These are phyloP conservation scores for Setophaga coronata DNA, from an alignment of 2,113 vertebrate genomes.

Conservation along the genomic window DNA sequence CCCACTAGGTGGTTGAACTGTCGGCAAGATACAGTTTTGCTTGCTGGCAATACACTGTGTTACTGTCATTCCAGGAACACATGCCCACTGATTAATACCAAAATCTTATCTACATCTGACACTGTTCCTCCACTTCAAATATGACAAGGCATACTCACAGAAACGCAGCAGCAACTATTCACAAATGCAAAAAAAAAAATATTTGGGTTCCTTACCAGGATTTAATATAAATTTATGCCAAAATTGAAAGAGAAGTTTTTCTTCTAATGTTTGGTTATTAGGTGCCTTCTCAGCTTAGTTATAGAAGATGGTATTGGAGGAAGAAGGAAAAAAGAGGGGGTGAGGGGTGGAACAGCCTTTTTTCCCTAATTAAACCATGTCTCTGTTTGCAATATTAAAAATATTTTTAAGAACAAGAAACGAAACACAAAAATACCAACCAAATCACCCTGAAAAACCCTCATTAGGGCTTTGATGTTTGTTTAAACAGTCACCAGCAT, in stretches of 20 bases:
- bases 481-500: neutral
- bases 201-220: neutral
- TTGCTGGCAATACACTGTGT: neutral
- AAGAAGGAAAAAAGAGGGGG: neutral
- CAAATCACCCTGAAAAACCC: rapidly evolving
- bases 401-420: neutral
- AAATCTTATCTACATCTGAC: neutral
- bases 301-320: neutral
- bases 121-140: neutral
- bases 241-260: neutral
- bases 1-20: neutral
- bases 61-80: neutral
- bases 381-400: neutral
- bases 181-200: neutral
- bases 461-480: neutral
- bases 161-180: neutral
- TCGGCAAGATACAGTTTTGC: neutral
- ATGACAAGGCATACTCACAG: neutral
- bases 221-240: neutral
- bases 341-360: neutral
- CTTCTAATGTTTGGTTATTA: neutral
- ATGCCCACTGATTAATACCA: neutral
- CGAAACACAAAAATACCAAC: neutral
- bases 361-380: neutral
- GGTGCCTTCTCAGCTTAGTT: neutral